Evolutionary conservation across 1,140 invertebrate genomes (phyloP).

Genomic region (Venustaconcha ellipsiformis): DNA sequence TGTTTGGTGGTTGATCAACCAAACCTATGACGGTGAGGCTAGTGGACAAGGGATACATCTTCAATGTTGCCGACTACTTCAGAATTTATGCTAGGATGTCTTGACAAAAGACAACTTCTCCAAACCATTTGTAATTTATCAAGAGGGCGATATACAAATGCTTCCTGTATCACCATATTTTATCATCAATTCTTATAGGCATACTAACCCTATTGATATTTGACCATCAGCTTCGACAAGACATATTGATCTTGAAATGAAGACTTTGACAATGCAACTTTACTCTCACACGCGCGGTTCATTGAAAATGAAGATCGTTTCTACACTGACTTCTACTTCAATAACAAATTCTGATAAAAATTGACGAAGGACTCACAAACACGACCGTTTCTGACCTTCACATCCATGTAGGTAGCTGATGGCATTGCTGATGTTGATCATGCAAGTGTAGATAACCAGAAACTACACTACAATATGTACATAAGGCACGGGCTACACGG

Average conservation of each 20-base stretch:
- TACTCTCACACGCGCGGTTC: slow-evolving; percentile 25
- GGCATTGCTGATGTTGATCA: slow-evolving; percentile 45
- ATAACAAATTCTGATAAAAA: slow-evolving; percentile 30
- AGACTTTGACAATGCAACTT: slow-evolving; percentile 1
- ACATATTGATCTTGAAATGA: slow-evolving; percentile 32
- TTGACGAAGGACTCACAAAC: not conserved
- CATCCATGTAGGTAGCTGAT: slow-evolving; percentile 42
- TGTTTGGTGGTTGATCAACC: not conserved
- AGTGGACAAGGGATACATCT: slow-evolving; percentile 18
- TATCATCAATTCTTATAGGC: slow-evolving; percentile 38
- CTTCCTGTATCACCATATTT: slow-evolving; percentile 37
- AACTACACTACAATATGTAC: slow-evolving; percentile 16
- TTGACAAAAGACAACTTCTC: slow-evolving; percentile 24
- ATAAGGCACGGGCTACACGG: slow-evolving; percentile 34
- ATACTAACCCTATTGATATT: slow-evolving; percentile 10
- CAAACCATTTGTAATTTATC: slow-evolving; percentile 38
- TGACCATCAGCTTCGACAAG: slow-evolving; percentile 30
- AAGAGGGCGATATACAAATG: slow-evolving; percentile 25
- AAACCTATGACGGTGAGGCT: slow-evolving; percentile 32
- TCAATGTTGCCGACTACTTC: slow-evolving; percentile 13
- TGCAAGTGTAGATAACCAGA: slow-evolving; percentile 34
- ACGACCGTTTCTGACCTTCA: slow-evolving; percentile 35
- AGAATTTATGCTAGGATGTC: slow-evolving; percentile 27
- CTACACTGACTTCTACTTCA: slow-evolving; percentile 19
- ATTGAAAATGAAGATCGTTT: slow-evolving; percentile 22